These are phyloP conservation scores for Agapornis roseicollis DNA, from an alignment of 2,113 vertebrate genomes.

Conservation along the genomic window DNA sequence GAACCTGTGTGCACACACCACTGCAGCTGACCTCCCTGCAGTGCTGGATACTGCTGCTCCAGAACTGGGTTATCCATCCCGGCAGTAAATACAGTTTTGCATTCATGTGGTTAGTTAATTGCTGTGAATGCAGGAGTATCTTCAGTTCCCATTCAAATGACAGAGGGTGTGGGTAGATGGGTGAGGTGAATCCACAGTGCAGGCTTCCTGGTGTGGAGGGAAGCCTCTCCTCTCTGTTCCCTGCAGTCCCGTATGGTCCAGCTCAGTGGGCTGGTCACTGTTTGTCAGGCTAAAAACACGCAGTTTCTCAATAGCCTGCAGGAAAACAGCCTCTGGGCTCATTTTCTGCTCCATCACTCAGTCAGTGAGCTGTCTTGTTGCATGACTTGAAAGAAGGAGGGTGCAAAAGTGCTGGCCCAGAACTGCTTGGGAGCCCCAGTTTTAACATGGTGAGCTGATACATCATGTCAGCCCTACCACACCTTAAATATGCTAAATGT, in stretches of 20 bases:
- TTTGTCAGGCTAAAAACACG: background rate
- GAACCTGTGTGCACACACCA: accelerated
- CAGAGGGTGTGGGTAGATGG: background rate
- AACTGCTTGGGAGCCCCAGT: background rate
- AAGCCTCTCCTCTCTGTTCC: background rate
- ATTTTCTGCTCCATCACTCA: background rate
- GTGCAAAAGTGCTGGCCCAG: background rate
- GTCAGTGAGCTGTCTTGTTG: background rate
- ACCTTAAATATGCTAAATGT: background rate
- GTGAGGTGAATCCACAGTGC: background rate
- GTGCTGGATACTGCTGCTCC: background rate
- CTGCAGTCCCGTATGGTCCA: background rate
- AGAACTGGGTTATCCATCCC: background rate
- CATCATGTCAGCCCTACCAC: background rate
- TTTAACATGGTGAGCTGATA: background rate
- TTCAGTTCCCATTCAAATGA: background rate
- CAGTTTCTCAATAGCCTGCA: background rate
- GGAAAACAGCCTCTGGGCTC: background rate
- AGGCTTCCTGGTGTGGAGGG: background rate
- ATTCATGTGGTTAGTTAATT: background rate
- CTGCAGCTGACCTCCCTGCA: background rate
- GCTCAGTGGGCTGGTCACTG: background rate
- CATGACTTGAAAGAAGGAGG: background rate
- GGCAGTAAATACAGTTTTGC: background rate
- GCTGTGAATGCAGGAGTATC: background rate